These are phyloP conservation scores for Muntiacus muntjak DNA, from an alignment of 2,113 vertebrate genomes.

Conservation along the genomic window DNA sequence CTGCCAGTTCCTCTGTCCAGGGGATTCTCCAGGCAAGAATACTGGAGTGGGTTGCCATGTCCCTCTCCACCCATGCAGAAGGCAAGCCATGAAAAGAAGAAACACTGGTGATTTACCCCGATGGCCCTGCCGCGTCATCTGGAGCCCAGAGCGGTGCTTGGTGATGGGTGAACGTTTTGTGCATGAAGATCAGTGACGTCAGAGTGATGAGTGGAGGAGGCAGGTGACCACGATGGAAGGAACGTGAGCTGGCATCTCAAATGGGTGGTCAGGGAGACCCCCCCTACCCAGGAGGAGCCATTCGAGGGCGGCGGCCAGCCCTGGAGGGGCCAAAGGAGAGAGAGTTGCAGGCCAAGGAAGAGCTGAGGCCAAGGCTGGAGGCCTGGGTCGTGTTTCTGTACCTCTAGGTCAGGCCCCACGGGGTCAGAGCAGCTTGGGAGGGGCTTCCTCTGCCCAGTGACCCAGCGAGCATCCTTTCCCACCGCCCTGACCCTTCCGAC, in stretches of 20 bases:
- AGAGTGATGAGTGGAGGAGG: too few relatives aligned
- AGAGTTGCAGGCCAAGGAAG: background rate
- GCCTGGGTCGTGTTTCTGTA: background rate
- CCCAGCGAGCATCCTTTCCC: background rate
- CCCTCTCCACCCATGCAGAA: background rate
- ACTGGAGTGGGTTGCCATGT: background rate
- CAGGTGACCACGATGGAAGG: rapidly evolving
- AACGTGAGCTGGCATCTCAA: rapidly evolving
- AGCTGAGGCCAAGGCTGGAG: background rate
- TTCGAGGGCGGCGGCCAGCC: rapidly evolving
- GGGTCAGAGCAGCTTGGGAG: too few relatives aligned
- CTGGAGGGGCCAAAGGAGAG: background rate
- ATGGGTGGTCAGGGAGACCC: rapidly evolving
- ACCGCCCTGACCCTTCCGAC: background rate
- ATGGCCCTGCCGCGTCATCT: rapidly evolving
- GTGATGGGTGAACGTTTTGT: rapidly evolving
- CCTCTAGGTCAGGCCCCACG: rapidly evolving
- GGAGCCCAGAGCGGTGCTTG: rapidly evolving
- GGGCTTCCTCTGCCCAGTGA: rapidly evolving
- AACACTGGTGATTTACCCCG: rapidly evolving
- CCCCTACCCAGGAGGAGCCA: background rate
- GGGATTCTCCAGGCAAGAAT: background rate
- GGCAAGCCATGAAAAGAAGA: rapidly evolving
- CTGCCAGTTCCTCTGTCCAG: background rate
- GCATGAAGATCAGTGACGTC: rapidly evolving